Evolutionary conservation across 1,140 invertebrate genomes (phyloP).

Genomic region (Lerema accius): DNA sequence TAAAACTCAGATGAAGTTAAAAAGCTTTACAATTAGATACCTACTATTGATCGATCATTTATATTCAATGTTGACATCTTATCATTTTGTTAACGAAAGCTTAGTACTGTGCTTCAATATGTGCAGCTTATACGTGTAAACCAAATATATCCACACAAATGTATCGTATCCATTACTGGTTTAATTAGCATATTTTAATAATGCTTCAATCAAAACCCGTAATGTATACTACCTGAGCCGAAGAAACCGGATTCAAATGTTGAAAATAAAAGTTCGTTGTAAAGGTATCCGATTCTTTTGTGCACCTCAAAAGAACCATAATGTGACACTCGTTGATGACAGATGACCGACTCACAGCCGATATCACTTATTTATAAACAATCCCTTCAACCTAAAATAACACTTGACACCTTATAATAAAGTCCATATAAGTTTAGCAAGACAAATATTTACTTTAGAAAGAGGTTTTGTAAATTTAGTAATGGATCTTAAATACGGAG

Average conservation of each 20-base stretch:
- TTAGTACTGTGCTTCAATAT: background rate
- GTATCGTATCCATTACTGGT: slow-evolving; percentile 14
- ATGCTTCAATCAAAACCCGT: slow-evolving; percentile 6
- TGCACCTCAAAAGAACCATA: slow-evolving; percentile 55
- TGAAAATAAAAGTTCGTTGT: slow-evolving; percentile 44
- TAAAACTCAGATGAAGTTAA: background rate
- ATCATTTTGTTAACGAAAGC: slow-evolving; percentile 4
- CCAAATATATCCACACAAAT: background rate
- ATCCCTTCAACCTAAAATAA: slow-evolving; percentile 26
- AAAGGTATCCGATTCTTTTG: slow-evolving; percentile 59
- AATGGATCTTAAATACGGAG: slow-evolving; percentile 63
- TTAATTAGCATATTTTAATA: background rate
- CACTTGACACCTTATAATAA: slow-evolving; percentile 20
- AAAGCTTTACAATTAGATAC: slow-evolving; percentile 13
- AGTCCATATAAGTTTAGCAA: slow-evolving; percentile 20
- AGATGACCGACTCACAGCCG: slow-evolving; percentile 55
- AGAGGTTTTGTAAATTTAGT: slow-evolving; percentile 57
- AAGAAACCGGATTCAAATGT: background rate
- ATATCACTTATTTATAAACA: slow-evolving; percentile 23
- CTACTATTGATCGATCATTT: slow-evolving; percentile 28
- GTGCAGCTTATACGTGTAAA: too few species aligned
- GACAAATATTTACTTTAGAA: slow-evolving; percentile 42
- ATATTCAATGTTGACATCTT: slow-evolving; percentile 20
- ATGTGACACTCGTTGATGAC: slow-evolving; percentile 76
- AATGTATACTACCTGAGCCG: slow-evolving; percentile 8